phyloP scores from a whole-genome alignment of 64 coral and sea anemone genomes.

The Porites lutea region DNA sequence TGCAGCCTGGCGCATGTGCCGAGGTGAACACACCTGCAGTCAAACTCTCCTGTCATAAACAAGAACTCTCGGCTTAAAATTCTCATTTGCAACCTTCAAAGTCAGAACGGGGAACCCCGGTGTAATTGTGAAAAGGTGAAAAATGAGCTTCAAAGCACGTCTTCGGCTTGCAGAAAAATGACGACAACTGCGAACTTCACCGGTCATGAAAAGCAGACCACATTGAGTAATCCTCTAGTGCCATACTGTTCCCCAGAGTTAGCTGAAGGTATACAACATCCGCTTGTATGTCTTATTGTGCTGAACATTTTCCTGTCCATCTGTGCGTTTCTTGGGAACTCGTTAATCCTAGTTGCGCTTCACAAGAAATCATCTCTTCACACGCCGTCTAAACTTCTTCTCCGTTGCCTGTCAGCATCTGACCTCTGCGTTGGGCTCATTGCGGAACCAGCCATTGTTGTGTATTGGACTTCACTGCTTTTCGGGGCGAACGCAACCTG shows the following conservation, averaged over 20 bases:
- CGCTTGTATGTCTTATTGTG: background rate
- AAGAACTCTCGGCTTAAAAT: too few relatives aligned
- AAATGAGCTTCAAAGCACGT: too few relatives aligned
- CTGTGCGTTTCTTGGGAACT: background rate
- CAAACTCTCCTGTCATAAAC: too few relatives aligned
- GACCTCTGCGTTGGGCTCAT: conserved; percentile 6
- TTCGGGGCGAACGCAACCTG: background rate
- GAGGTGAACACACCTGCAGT: too few relatives aligned
- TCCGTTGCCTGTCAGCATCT: background rate
- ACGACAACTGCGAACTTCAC: background rate
- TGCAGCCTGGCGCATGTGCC: too few relatives aligned
- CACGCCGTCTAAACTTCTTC: background rate
- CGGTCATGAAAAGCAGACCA: background rate
- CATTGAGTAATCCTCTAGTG: background rate
- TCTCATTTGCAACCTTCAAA: too few relatives aligned
- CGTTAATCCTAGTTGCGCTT: background rate
- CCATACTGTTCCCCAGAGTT: background rate
- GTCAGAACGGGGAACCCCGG: too few relatives aligned
- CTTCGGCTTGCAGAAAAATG: too few relatives aligned
- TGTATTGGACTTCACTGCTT: background rate
- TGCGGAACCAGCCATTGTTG: background rate
- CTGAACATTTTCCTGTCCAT: background rate
- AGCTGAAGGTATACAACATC: background rate
- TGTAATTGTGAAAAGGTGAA: too few relatives aligned
- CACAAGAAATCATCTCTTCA: background rate